Percentiles rank a stretch among this genome's conserved stretches.
These are phyloP conservation scores for Idris sp. DNA, from an alignment of 1,140 invertebrate species.

Conservation along the genomic window DNA sequence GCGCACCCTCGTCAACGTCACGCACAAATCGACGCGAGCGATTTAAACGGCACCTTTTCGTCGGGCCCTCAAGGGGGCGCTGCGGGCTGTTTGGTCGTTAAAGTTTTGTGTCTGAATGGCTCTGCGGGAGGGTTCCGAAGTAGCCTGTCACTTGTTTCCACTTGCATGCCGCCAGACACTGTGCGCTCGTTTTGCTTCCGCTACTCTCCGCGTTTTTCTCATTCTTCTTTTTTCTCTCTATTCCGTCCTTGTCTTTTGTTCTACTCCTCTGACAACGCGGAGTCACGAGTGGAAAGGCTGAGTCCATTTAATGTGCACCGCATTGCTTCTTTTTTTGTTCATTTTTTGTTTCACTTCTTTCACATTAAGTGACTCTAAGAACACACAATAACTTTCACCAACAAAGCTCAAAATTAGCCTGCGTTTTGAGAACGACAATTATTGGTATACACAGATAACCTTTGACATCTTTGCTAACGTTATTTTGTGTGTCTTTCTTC, in stretches of 20 bases:
- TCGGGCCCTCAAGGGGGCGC: constrained; percentile 41
- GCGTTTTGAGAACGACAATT: too few species aligned
- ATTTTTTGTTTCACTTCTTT: constrained; percentile 12
- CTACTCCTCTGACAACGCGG: constrained; percentile 20
- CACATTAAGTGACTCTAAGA: too few species aligned
- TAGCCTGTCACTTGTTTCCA: constrained; percentile 70
- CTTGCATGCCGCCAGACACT: constrained; percentile 65
- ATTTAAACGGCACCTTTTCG: constrained; percentile 46
- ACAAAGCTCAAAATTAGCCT: too few species aligned
- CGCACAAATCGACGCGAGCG: constrained; percentile 44
- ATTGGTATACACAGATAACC: too few species aligned
- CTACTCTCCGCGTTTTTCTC: constrained; percentile 45
- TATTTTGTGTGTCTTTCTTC: too few species aligned
- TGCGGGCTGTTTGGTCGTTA: constrained; percentile 55
- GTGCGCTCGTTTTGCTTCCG: constrained; percentile 61
- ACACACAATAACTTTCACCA: too few species aligned
- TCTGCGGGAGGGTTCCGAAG: constrained; percentile 60
- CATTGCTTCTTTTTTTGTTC: constrained; percentile 9
- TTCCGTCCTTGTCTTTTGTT: constrained; percentile 12
- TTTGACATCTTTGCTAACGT: too few species aligned
- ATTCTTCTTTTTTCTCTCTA: constrained; percentile 5
- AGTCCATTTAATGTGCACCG: constrained; percentile 37
- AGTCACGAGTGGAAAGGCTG: constrained; percentile 34
- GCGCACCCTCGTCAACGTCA: constrained; percentile 50
- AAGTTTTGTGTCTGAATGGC: constrained; percentile 60